Evolutionary conservation across 1,140 invertebrate species (phyloP), one percentile per base, ranked within the genome.

Genomic region (Stegodyphus dumicola): DNA sequence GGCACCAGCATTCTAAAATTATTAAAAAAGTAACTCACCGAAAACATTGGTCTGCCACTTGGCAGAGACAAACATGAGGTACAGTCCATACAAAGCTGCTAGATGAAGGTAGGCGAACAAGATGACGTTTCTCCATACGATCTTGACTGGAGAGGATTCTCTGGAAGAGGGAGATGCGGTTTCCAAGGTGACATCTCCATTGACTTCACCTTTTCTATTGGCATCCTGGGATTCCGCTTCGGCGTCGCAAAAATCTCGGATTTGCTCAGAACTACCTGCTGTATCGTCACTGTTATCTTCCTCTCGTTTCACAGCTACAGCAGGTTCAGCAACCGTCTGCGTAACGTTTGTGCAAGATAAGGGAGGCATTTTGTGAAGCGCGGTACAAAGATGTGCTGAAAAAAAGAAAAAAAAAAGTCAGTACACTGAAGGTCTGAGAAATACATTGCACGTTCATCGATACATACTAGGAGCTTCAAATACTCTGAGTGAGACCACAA

Each of bases 101-200:
- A 95, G 51, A 91, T 99, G 98, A n/a, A 99, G 92, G 86, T 94
- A 94, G 7, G 91, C 89, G 90, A 99, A 98, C 0, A 96, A 90
- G 7, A 95, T 91, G 10, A 99, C 96, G 90, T 99, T 99, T 88
- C 94, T 93, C 97, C 98, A 99, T 0, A 99, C 97, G 51, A 97
- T 94, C 17, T 85, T 49, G 49, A 76, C 17, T 48, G 75, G 75
- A 64, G 33, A 9, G 13, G 53, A 11, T 88, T 94, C 88, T 70
- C 92, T 91, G 88, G 92, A 83, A 33, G 53, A 80, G 17, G 5
- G 1, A 5, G 49, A 9, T 7, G 65, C 11, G 5, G 7, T 67
- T 17, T 67, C 65, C 15, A 18, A 67, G 7, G 7, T 67, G 65
- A n/a, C 17, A 17, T 17, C 7, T 7, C 7, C 11, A 67, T 17